Base-by-base conservation (phyloP, 2,888 invertebrate genomes). In the Drosophila borealis region DNA sequence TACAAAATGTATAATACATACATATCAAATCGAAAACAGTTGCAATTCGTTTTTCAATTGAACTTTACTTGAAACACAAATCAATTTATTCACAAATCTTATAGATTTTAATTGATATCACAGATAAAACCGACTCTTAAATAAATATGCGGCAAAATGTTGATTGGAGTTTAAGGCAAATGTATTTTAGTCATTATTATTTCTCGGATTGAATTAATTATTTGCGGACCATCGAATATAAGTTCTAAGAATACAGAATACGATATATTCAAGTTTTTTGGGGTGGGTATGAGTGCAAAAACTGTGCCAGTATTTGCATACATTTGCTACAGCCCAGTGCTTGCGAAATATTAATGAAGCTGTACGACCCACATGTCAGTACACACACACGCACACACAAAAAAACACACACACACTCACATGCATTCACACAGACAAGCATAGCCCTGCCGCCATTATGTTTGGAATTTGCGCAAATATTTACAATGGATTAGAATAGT, bases 401-500 rank as follows among this genome's bases (percentile, higher is more conserved):
- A 49, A 11, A 39, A n/a, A 42, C 19, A 64, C 9, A 44, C 2
- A 37, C 8, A 17, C 2, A 41, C 3, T 9, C 25, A 36, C 34
- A n/a, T 9, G 34, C 34, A 41, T 8, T 21, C 49, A 36, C 14
- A 50, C 39, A 53, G 14, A 50, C 8, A 42, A n/a, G 11, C 21
- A 39, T 17, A 49, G 54, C 42, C 25, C 14, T n/a, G 53, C 36
- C 36, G 46, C 59, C 54, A 71, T 67, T 69, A 67, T 65, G 71
- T 76, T 67, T 62, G 62, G 64, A 59, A 59, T 66, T 55, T 65
- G 56, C 11, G 61, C 50, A 63, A 79, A 80, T 80, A 80, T 83
- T 80, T 87, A 72, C 78, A 59, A 68, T 89, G 70, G 71, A 77
- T 87, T 81, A 63, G 70, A 72, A 75, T 72, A 81, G 72, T 65